These are phyloP conservation scores for Tiliacea citrago DNA, from an alignment of 2,888 invertebrate species.

Conservation along the genomic window DNA sequence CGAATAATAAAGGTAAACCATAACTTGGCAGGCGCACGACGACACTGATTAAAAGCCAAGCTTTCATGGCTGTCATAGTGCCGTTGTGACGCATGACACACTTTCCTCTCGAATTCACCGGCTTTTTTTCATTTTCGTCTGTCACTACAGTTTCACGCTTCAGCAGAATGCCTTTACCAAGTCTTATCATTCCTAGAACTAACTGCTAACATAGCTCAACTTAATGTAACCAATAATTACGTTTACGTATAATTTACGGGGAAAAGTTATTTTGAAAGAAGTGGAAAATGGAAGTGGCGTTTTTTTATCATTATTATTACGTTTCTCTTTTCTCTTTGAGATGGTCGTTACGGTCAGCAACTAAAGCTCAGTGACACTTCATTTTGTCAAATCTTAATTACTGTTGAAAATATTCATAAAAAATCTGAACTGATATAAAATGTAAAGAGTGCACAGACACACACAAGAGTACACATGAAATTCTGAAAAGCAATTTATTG, in stretches of 20 bases:
- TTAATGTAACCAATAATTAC: background rate
- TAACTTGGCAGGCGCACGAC: slow-evolving; percentile 55
- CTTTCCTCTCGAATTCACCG: slow-evolving; percentile 71
- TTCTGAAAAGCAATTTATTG: background rate
- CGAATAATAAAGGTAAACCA: slow-evolving; percentile 54
- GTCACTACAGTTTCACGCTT: slow-evolving; percentile 35
- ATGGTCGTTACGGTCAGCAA: too few relatives aligned
- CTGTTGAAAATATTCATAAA: too few relatives aligned
- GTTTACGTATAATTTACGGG: too few relatives aligned
- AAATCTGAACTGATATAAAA: too few relatives aligned
- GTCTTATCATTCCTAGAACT: background rate
- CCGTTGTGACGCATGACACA: slow-evolving; percentile 81
- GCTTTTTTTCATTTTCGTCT: slow-evolving; percentile 68
- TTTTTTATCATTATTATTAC: too few relatives aligned
- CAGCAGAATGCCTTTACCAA: slow-evolving; percentile 3
- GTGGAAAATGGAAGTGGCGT: too few relatives aligned
- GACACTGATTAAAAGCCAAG: slow-evolving; percentile 75
- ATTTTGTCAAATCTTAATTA: too few relatives aligned
- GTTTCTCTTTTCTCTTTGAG: too few relatives aligned
- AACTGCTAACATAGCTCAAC: background rate
- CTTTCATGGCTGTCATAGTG: slow-evolving; percentile 73
- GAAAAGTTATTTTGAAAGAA: too few relatives aligned
- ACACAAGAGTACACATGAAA: too few relatives aligned
- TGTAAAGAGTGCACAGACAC: too few relatives aligned
- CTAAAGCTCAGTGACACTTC: too few relatives aligned